Conservation (phyloP, 1,140 invertebrate species). For the Caenorhabditis elegans region DNA sequence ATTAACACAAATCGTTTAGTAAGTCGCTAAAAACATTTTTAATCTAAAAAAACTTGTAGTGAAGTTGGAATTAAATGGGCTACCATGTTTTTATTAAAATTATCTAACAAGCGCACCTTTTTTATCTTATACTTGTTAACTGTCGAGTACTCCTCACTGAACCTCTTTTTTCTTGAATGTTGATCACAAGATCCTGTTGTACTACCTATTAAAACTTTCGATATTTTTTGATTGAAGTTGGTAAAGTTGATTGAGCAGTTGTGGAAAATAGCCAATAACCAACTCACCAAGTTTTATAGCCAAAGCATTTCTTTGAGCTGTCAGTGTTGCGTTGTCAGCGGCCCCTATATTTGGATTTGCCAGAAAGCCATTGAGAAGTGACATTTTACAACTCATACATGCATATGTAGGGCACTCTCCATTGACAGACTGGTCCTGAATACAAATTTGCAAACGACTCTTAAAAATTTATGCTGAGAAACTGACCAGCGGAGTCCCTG, state of each 20-base stretch:
- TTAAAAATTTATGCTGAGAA: not conserved
- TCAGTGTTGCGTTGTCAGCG: not conserved
- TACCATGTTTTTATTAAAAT: no score
- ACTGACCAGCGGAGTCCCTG: not conserved
- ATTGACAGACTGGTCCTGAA: not conserved
- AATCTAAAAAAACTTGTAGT: no score
- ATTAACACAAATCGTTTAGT: not conserved
- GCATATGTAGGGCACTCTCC: constrained; percentile 10
- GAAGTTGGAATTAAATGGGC: no score
- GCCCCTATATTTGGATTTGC: constrained; percentile 3
- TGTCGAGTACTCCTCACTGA: not conserved
- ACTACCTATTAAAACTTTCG: not conserved
- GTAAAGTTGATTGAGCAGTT: not conserved
- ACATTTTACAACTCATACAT: constrained; percentile 19
- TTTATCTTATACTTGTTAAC: not conserved
- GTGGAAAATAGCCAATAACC: not conserved
- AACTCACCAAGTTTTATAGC: not conserved
- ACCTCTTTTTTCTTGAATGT: not conserved
- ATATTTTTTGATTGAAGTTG: no score
- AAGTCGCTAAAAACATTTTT: not conserved
- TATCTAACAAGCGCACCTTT: not conserved
- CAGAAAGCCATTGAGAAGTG: constrained; percentile 12
- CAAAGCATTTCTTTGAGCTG: not conserved
- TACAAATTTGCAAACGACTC: not conserved
- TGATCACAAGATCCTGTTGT: not conserved